A percentile compares a stretch with the other conserved stretches of the same genome.
Conservation (phyloP, 2,888 invertebrate genomes). For the Hydraecia micacea region DNA sequence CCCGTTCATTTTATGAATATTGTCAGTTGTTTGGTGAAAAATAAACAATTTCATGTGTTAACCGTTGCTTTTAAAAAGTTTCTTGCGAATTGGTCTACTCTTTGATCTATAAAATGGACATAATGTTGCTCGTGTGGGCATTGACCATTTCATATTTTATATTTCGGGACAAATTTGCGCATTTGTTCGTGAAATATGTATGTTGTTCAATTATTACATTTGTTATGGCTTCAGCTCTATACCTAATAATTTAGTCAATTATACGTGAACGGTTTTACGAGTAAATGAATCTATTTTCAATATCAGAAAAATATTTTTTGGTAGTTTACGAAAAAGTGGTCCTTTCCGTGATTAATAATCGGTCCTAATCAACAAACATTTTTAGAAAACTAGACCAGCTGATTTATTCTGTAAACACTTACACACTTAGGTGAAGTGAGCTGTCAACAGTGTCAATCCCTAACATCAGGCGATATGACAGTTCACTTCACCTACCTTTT, state of each 20-base stretch:
- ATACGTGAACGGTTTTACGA: neutral
- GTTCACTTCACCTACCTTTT: neutral
- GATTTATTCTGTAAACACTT: neutral
- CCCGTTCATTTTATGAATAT: constrained; percentile 57
- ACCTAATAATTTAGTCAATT: neutral
- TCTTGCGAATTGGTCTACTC: constrained; percentile 50
- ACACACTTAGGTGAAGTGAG: neutral
- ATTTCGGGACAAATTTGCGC: neutral
- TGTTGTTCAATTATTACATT: neutral
- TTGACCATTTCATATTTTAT: constrained; percentile 21
- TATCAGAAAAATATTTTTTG: neutral
- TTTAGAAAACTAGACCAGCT: neutral
- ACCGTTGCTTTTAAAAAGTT: constrained; percentile 49
- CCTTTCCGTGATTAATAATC: neutral
- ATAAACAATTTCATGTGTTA: constrained; percentile 30
- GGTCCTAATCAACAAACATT: neutral
- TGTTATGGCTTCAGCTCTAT: neutral
- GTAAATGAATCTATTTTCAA: neutral
- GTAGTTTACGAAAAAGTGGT: neutral
- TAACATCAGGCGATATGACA: neutral
- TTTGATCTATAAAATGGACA: constrained; percentile 52
- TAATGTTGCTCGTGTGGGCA: constrained; percentile 10
- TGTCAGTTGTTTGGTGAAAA: constrained; percentile 42
- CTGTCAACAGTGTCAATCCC: too few relatives aligned
- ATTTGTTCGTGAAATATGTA: neutral